Base-by-base conservation (phyloP, 2,797 vertebrate genomes). In the Chrysolophus pictus region DNA sequence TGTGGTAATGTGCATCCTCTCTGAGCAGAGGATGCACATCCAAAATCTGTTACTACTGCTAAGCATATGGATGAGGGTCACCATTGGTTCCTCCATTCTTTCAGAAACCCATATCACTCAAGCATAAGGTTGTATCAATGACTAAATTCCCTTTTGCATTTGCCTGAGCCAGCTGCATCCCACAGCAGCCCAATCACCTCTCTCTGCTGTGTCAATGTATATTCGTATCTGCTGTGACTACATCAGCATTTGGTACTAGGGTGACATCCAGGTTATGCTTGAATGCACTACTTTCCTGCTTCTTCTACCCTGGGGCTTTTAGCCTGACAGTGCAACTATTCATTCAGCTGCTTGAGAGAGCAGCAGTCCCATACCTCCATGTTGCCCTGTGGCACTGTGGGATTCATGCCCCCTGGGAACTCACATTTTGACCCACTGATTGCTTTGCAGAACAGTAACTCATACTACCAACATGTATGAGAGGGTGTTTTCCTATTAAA, bases 101-200 rank as follows among this genome's bases (percentile, higher is more conserved):
- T 29, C 19, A 24, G 33, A 84, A 1, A 0, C 49, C 55, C 6
- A 0, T 6, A 69, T 46, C 6, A 3, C 33, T 14, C 24, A 65
- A n/a, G 17, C 37, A 7, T 6, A 5, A 55, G 65, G 31, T 8
- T 7, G 0, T 23, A 31, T 18, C 14, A 47, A 58, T 26, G 9
- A 15, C 24, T 31, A 29, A 76, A 18, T 19, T n/a, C 22, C 29
- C 11, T 11, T 68, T 53, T 68, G 58, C 0, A 0, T 60, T 70
- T 80, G 41, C 5, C 44, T 0, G 0, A 82, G 67, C 39, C 64
- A 71, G 10, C 39, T 93, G 81, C 47, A 87, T 35, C 46, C 55
- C 49, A 62, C 29, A 63, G 21, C 37, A 28, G 23, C 16, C 14
- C 7, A 2, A 12, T 67, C 67, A 62, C 42, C 13, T 76, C 41